Conservation (phyloP, 2,797 vertebrate species). For the Cephalopachus bancanus region DNA sequence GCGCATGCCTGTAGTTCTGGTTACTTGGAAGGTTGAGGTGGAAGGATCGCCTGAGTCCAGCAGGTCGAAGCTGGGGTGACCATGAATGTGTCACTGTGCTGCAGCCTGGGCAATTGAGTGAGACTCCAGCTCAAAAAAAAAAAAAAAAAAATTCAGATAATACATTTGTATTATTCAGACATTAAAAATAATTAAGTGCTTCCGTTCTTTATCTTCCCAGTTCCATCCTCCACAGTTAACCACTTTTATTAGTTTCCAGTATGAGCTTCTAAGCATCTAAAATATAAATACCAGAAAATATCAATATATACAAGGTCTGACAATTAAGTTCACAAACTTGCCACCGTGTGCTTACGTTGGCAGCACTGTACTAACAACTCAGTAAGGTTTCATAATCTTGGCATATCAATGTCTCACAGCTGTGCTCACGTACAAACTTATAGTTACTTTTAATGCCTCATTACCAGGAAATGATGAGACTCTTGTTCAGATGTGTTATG, state of each 20-base stretch:
- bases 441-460: slow-evolving; percentile 44
- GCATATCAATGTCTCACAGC: no score
- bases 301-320: not conserved
- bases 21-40: no score
- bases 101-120: no score
- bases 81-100: no score
- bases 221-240: not conserved
- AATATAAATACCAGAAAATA: not conserved
- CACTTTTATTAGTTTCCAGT: not conserved
- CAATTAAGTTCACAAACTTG: no score
- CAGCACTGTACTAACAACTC: no score
- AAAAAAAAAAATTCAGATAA: not conserved
- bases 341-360: no score
- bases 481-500: not conserved
- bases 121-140: no score
- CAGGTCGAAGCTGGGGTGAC: no score
- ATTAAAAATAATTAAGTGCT: not conserved
- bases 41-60: no score
- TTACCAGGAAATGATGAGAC: not conserved
- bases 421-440: not conserved
- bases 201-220: not conserved
- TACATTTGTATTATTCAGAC: not conserved
- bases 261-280: not conserved
- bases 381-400: no score
- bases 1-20: no score